phyloP scores from a whole-genome alignment of 2,113 vertebrate species.

The Strigops habroptila region DNA sequence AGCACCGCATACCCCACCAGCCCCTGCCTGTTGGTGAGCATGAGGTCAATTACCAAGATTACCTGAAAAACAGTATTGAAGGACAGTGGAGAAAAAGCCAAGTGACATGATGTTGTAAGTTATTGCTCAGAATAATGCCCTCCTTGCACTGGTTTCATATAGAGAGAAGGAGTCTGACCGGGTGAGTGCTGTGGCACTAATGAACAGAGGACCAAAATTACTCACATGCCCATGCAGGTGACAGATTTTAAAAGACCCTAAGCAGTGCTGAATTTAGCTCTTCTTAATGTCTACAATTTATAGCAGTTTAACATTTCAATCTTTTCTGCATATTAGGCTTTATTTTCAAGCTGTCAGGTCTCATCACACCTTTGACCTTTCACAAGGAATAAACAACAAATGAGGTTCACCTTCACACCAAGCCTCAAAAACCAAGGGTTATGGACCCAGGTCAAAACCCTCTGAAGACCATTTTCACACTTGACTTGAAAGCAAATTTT shows the following conservation, averaged over 20 bases:
- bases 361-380: neutral
- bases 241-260: neutral
- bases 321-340: neutral
- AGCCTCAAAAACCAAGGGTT: neutral
- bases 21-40: too few species aligned
- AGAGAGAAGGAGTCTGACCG: neutral
- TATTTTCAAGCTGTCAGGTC: neutral
- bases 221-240: neutral
- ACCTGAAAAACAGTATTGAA: neutral
- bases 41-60: neutral
- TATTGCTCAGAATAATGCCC: neutral
- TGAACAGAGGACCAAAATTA: neutral
- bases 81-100: neutral
- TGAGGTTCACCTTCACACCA: neutral
- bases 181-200: neutral
- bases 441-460: neutral
- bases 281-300: neutral
- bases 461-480: neutral
- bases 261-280: neutral
- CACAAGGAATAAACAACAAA: neutral
- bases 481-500: neutral
- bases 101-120: neutral
- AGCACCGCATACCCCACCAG: too few species aligned
- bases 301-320: neutral
- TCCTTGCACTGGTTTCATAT: neutral